phyloP scores from a whole-genome alignment of 2,113 vertebrate species.

The Rhinichthys klamathensis region DNA sequence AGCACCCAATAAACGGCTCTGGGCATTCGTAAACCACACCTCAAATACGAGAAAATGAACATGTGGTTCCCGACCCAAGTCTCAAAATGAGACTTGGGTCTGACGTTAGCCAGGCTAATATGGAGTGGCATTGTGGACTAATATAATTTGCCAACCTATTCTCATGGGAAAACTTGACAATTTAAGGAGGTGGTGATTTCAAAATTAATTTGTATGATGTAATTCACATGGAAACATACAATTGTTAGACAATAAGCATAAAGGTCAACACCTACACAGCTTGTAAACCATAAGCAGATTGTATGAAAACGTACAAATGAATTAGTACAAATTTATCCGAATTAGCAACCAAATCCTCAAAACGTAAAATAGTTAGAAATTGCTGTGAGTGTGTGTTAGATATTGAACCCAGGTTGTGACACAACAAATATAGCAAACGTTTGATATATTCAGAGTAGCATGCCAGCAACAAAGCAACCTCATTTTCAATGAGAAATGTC shows the following conservation, averaged over 20 bases:
- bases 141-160: background rate
- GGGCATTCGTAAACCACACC: too few relatives aligned
- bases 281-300: background rate
- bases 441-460: background rate
- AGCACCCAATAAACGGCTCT: too few relatives aligned
- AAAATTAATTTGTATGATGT: background rate
- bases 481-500: too few relatives aligned
- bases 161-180: background rate
- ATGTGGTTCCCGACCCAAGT: too few relatives aligned
- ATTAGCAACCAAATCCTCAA: background rate
- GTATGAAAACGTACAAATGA: background rate
- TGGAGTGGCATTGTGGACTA: background rate
- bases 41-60: too few relatives aligned
- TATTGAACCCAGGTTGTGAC: background rate
- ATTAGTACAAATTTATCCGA: background rate
- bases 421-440: background rate
- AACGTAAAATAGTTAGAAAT: background rate
- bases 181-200: too few relatives aligned
- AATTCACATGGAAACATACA: background rate
- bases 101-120: too few relatives aligned
- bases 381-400: background rate
- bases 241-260: background rate
- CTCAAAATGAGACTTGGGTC: too few relatives aligned
- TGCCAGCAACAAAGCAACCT: background rate
- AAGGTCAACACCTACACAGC: background rate